These are phyloP conservation scores for Darevskia nairensis DNA, from an alignment of 2,797 vertebrate genomes.

Conservation along the genomic window DNA sequence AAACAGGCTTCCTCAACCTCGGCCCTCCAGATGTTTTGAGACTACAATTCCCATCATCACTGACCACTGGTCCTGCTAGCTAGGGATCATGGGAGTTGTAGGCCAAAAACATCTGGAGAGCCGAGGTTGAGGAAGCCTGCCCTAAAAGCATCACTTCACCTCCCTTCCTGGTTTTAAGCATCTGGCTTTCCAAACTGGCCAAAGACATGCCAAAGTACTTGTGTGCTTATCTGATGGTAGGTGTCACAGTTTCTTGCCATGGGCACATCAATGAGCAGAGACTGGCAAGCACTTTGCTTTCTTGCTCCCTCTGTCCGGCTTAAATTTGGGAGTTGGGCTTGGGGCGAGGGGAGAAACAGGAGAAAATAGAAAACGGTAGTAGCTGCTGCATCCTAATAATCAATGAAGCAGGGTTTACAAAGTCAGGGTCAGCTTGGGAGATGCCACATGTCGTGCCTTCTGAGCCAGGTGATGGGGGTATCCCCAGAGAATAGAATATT, in stretches of 20 bases:
- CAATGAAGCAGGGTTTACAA: neutral
- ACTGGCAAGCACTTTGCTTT: neutral
- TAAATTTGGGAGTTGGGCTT: neutral
- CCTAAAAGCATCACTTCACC: neutral
- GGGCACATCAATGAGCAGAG: neutral
- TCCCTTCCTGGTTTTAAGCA: neutral
- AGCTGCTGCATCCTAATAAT: neutral
- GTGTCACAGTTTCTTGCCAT: neutral
- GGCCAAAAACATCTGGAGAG: too few relatives aligned
- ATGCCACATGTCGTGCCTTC: neutral
- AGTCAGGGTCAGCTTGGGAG: neutral
- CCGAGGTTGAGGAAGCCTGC: too few relatives aligned
- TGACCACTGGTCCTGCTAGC: too few relatives aligned
- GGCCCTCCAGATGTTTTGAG: too few relatives aligned
- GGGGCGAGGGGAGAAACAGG: neutral
- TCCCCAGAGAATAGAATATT: neutral
- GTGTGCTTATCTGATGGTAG: neutral
- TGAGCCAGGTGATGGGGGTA: neutral
- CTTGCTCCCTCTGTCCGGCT: neutral
- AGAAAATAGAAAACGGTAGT: neutral
- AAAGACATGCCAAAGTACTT: neutral
- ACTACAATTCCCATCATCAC: too few relatives aligned
- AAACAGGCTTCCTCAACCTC: too few relatives aligned
- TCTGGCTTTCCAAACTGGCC: neutral
- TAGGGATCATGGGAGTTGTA: too few relatives aligned